Base-by-base conservation (phyloP, 2,113 vertebrate species). In the Setophaga kirtlandii region DNA sequence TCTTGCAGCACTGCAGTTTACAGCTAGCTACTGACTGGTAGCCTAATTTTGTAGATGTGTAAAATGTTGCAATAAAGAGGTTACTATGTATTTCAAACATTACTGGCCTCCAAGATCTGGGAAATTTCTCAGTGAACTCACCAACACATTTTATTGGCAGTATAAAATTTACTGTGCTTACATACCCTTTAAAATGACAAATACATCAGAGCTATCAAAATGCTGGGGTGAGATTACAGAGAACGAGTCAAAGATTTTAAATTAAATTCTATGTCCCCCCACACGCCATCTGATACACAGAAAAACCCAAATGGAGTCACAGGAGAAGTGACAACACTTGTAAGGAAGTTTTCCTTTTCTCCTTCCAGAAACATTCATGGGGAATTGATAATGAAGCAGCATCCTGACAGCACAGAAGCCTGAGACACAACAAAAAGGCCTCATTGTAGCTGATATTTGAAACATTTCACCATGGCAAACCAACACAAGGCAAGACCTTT, bases 11-110 rank as follows among this genome's bases (percentile, higher is more conserved):
- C 80, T 55, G 56, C 42, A 44, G 67, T 89, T 95, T 96, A 91
- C 42, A 80, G 41, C 77, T 64, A 90, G 93, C 95, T 95, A 84
- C 93, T 84, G 93, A 76, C 85, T 87, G 89, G 10, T 16, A 41
- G 28, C 47, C 42, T 80, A 71, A 88, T 88, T 97, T 97, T 86
- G 93, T 68, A 87, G 94, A 92, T 73, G 65, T 94, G 90, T 97
- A 98, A 98, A 97, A 95, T 39, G 84, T 68, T 69, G 20, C 95
- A 95, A 93, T 98, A 98, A 98, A 98, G 96, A 98, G 87, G 95
- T 96, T 96, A 95, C 96, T 97, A 52, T 77, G 90, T 94, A 97
- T 97, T 97, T 97, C 96, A 97, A 96, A 87, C 41, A 24, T 96
- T 97, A 97, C 96, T 96, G 97, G 94, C 91, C 76, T 89, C 70